Percentiles rank a stretch among this genome's conserved stretches.
Conservation (phyloP, 2,888 invertebrate species). For the Anorthoa munda region DNA sequence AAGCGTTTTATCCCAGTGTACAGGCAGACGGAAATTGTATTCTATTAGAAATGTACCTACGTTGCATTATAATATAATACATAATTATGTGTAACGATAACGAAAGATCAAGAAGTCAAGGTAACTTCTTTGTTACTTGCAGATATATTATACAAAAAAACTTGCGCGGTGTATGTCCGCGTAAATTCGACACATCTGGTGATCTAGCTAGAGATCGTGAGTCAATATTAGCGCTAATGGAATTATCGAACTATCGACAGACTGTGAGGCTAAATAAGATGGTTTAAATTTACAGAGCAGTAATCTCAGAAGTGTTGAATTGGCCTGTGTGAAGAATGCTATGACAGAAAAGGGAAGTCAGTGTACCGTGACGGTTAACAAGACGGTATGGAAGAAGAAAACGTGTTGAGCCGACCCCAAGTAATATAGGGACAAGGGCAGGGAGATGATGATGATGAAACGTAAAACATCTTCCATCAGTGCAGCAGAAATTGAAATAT, state of each 20-base stretch:
- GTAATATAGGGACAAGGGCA: too few relatives aligned
- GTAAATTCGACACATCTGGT: constrained; percentile 73
- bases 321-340: too few relatives aligned
- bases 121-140: constrained; percentile 35
- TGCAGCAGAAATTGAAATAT: too few relatives aligned
- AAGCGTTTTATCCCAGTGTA: not conserved
- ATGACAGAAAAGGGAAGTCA: too few relatives aligned
- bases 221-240: constrained; percentile 70
- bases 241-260: constrained; percentile 69
- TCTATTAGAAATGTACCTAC: not conserved
- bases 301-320: not conserved
- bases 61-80: not conserved
- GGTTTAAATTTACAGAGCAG: constrained; percentile 17
- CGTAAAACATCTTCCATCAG: too few relatives aligned
- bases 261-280: constrained; percentile 50
- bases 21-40: not conserved
- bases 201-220: constrained; percentile 78
- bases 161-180: not conserved
- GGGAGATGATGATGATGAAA: too few relatives aligned
- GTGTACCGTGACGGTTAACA: too few relatives aligned
- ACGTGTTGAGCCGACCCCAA: too few relatives aligned
- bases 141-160: constrained; percentile 38
- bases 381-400: too few relatives aligned
- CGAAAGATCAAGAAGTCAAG: constrained; percentile 58
- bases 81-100: constrained; percentile 10